Evolutionary conservation across 2,888 invertebrate species (phyloP).

Genomic region (Spisula solida): DNA sequence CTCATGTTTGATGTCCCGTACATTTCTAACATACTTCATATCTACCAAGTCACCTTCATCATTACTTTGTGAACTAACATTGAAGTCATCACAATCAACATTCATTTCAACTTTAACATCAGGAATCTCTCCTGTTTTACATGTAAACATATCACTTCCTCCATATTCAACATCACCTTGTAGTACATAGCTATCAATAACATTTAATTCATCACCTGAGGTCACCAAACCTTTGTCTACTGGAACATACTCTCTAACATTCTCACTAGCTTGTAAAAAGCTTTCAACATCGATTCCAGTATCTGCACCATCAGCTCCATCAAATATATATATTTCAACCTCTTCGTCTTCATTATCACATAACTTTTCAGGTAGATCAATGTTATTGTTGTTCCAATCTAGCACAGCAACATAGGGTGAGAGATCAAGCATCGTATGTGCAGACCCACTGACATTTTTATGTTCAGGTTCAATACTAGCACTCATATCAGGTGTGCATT

Average conservation of each 20-base stretch:
- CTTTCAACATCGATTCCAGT: neutral
- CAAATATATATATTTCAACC: neutral
- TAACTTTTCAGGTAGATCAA: neutral
- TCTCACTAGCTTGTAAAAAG: neutral
- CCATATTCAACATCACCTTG: neutral
- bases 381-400: neutral
- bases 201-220: neutral
- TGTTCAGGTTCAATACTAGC: neutral
- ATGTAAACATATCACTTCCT: too few relatives aligned
- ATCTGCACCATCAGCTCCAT: neutral
- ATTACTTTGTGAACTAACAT: neutral
- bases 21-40: neutral
- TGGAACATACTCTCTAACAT: neutral
- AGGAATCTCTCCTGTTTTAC: neutral
- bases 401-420: neutral
- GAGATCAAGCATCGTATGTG: neutral
- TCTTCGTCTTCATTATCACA: neutral
- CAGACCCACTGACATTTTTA: neutral
- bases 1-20: neutral
- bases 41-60: neutral
- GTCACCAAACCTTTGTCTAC: neutral
- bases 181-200: neutral
- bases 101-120: neutral
- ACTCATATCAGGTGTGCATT: neutral
- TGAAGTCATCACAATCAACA: neutral